phyloP scores from a whole-genome alignment of 92 coral and sea anemone species.

The Phenganax subtilis region DNA sequence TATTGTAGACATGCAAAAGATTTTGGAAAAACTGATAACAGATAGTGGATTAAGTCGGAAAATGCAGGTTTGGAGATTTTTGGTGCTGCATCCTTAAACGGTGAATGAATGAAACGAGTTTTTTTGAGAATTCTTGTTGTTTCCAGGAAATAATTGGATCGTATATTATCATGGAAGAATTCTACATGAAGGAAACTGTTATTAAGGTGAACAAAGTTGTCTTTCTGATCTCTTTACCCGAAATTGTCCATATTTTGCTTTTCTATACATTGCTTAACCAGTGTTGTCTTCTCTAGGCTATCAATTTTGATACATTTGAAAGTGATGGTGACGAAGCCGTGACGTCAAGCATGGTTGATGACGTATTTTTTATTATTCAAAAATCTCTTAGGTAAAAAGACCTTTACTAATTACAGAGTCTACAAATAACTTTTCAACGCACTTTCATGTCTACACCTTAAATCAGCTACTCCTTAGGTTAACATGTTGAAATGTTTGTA shows the following conservation, averaged over 20 bases:
- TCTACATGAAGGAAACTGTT: conserved; percentile 93
- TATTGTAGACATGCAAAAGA: conserved; percentile 48
- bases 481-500: too few relatives aligned
- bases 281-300: conserved; percentile 53
- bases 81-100: background rate
- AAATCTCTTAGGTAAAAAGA: conserved; percentile 70
- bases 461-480: too few relatives aligned
- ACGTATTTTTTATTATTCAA: conserved; percentile 90
- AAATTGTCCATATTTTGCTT: background rate
- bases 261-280: background rate
- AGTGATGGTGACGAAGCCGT: conserved; percentile 77
- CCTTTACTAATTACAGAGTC: background rate
- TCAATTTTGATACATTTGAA: conserved; percentile 75
- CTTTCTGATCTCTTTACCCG: background rate
- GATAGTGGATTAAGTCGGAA: conserved; percentile 79
- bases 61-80: conserved; percentile 66
- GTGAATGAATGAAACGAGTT: background rate
- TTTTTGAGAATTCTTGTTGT: background rate
- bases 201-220: conserved; percentile 58
- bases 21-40: conserved; percentile 69
- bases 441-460: background rate
- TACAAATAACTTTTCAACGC: background rate
- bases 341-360: conserved; percentile 99
- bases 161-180: conserved; percentile 92
- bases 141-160: conserved; percentile 82